Conservation (phyloP, 1,140 invertebrate species). For the Drosophila sp. region DNA sequence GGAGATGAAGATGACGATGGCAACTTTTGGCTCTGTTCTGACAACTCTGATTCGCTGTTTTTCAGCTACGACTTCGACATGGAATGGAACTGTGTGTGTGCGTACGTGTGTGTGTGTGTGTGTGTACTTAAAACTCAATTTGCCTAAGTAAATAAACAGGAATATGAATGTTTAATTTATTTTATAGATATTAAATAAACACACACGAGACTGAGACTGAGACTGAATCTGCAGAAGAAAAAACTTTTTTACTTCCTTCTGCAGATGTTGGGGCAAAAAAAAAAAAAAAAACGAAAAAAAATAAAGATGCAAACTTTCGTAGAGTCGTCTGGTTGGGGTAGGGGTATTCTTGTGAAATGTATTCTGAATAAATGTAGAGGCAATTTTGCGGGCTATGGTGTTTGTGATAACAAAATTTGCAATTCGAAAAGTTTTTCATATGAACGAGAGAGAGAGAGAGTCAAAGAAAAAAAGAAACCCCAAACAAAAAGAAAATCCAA, state of each 20-base stretch:
- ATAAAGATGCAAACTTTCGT: not conserved
- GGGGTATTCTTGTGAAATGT: not conserved
- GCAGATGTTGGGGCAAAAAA: conserved; percentile 30
- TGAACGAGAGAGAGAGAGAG: not conserved
- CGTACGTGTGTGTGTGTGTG: not conserved
- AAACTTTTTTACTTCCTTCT: conserved; percentile 49
- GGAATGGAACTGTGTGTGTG: conserved; percentile 60
- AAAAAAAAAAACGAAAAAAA: conserved; percentile 21
- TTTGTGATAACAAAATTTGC: conserved; percentile 63
- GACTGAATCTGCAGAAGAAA: conserved; percentile 13
- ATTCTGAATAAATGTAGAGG: conserved; percentile 19
- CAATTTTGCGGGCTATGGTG: conserved; percentile 43
- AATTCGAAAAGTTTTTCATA: conserved; percentile 44
- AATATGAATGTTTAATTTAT: conserved; percentile 81
- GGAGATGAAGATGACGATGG: conserved; percentile 37
- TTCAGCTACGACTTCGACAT: conserved; percentile 50
- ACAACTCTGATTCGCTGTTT: conserved; percentile 52
- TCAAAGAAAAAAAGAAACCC: not conserved
- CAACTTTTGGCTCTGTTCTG: conserved; percentile 27
- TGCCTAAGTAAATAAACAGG: conserved; percentile 79
- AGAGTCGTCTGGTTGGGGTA: not conserved
- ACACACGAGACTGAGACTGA: conserved; percentile 48
- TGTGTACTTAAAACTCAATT: conserved; percentile 66
- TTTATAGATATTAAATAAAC: conserved; percentile 81
- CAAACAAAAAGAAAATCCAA: conserved; percentile 31